Base-by-base conservation (phyloP, 2,797 vertebrate genomes). In the Epinephelus awoara region DNA sequence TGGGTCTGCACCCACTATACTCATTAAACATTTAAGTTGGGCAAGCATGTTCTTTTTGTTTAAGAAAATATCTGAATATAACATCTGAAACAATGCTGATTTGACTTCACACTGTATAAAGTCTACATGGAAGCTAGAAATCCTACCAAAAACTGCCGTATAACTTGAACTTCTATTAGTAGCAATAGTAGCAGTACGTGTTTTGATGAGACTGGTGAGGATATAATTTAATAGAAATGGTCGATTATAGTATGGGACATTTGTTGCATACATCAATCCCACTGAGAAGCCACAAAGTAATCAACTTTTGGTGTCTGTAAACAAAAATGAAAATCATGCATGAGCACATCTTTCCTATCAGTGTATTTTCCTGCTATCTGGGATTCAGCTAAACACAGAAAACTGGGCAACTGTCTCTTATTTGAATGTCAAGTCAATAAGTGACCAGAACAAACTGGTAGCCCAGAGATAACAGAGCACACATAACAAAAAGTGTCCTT, bases 361-460 rank as follows among this genome's bases (percentile, higher is more conserved):
- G 38, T 6, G n/a, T 78, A 9, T 63, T 61, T 5, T 21, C 19
- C 19, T 38, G 6, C 6, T 10, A 15, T 59, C 23, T 57, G 23
- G 34, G 12, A 42, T 47, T 47, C 38, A 69, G 61, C 42, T 42
- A 40, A 21, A 56, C 23, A 3, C 12, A 19, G 2, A 68, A 49
- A 15, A 67, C 19, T 27, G 6, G 7, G 34, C 34, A 34, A 34
- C 34, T 56, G 50, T 40, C 18, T 29, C 29, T 55, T 27, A 17
- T 62, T 40, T 72, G n/a, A 59, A 67, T 47, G 34, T 50, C 57
- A 29, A 40, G 29, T 77, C 66, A 79, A 59, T 69, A 73, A 47
- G 34, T 72, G 40, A 71, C 67, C 38, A 52, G 10, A 73, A 19
- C 34, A 67, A 73, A 18, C 27, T 59, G 46, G 51, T 72, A 40